These are phyloP conservation scores for Coracias cyanogaster DNA, from an alignment of 2,797 vertebrate genomes.

Conservation along the genomic window DNA sequence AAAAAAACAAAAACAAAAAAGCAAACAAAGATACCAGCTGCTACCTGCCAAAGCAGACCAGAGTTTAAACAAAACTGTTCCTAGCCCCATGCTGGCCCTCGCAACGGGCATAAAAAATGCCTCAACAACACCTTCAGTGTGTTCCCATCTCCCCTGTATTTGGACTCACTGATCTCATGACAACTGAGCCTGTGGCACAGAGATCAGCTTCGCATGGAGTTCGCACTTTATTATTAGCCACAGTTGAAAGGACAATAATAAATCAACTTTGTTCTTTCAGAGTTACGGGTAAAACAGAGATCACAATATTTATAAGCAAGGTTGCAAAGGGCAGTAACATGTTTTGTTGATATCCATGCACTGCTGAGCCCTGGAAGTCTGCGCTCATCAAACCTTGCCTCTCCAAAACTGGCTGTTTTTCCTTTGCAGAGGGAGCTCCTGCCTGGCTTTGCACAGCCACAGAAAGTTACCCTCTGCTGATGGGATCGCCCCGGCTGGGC, in stretches of 20 bases:
- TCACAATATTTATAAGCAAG: not conserved
- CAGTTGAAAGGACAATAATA: conserved; percentile 51
- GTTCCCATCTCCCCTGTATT: not conserved
- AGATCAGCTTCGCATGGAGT: not conserved
- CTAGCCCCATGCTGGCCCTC: not conserved
- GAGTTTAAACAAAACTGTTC: not conserved
- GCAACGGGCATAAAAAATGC: not conserved
- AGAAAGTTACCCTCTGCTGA: not conserved
- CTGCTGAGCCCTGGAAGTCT: not conserved
- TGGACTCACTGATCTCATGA: not conserved
- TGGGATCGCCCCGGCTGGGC: accelerated
- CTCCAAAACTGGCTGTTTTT: not conserved
- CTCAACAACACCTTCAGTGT: accelerated
- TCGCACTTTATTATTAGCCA: conserved; percentile 51
- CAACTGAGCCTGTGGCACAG: not conserved
- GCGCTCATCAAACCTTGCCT: not conserved
- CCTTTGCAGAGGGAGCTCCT: not conserved
- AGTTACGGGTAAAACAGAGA: not conserved
- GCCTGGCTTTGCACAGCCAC: not conserved
- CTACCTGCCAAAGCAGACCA: not conserved
- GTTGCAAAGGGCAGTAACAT: not conserved
- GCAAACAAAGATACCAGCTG: not conserved
- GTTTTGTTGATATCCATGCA: conserved; percentile 10
- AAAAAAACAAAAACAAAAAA: not conserved
- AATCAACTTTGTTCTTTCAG: not conserved